Percentiles rank a stretch among this genome's conserved stretches.
Conservation (phyloP, 2,113 vertebrate species). For the Verasper variegatus region DNA sequence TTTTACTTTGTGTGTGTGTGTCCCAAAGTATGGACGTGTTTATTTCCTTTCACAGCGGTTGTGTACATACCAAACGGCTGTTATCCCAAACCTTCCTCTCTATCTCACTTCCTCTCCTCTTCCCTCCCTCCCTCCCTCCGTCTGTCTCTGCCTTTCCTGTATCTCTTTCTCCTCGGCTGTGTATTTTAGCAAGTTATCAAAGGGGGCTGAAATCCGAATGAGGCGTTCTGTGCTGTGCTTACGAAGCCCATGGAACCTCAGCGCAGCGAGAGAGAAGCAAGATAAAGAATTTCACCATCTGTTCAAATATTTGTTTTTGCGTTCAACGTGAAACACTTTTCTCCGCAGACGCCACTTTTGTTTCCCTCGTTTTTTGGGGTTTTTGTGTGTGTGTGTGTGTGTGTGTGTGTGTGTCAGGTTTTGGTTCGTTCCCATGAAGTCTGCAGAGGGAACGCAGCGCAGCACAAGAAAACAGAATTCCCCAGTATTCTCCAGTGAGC, state of each 20-base stretch:
- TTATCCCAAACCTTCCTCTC: conserved; percentile 68
- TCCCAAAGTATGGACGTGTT: conserved; percentile 37
- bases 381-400: too few species aligned
- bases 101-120: conserved; percentile 61
- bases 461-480: conserved; percentile 74
- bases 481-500: conserved; percentile 67
- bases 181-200: conserved; percentile 55
- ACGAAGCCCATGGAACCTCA: conserved; percentile 36
- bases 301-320: conserved; percentile 81
- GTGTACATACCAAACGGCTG: conserved; percentile 68
- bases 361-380: background rate
- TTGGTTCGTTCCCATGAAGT: conserved; percentile 55
- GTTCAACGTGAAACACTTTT: conserved; percentile 61
- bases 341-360: conserved; percentile 50
- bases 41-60: conserved; percentile 69
- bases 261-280: conserved; percentile 32
- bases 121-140: conserved; percentile 8
- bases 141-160: conserved; percentile 38
- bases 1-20: conserved; percentile 4
- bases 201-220: conserved; percentile 49
- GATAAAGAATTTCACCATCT: conserved; percentile 69
- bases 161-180: conserved; percentile 37
- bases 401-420: conserved; percentile 17
- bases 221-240: conserved; percentile 30
- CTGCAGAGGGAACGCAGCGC: conserved; percentile 56